Evolutionary conservation across 2,888 invertebrate species (phyloP), one percentile per base, ranked within the genome.

Genomic region (Calephelis perditalis): DNA sequence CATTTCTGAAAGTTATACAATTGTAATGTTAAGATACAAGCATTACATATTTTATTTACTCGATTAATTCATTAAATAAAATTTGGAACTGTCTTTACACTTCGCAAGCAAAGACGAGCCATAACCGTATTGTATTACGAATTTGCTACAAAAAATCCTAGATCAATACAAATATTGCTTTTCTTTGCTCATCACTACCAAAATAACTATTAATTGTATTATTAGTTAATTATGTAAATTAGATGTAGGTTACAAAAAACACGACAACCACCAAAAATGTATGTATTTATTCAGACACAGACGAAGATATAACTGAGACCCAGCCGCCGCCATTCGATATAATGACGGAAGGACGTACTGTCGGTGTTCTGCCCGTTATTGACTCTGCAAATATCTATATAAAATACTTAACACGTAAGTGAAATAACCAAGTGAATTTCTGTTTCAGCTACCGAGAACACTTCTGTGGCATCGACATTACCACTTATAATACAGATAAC

Each of bases 321-420:
- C 84, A 81, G 71, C 76, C 78, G 67, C 77, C 77, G 67, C 77
- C 80, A 47, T 70, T 74, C 67, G 74, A 75, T 60, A 63, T 70
- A 70, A 75, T 78, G 49, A 81, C 83, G 58, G 79, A 82, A 63
- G 67, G 69, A 57, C 63, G 72, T 57, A 72, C 78, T 37, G 72
- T 77, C 45, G 77, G 74, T 40, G 69, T 79, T 67, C 84, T 82
- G 36, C 74, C 78, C 6, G 76, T 81, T 68, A 86, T 86, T 78
- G 81, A 83, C 57, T 75, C 81, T 60, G 73, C 73, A 60, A 81
- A 76, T 68, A 75, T 84, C 71, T 86, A 78, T 78, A 90, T 90
- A 75, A 79, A 81, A 72, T 90, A 88, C 70, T 73, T 90, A 56
- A 89, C 89, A 83, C 88, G 89, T 90, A 86, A 90, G 89, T 57